Percentiles rank a stretch among this genome's conserved stretches.
These are phyloP conservation scores for Sclerodermus sp. DNA, from an alignment of 2,888 invertebrate genomes.

Conservation along the genomic window DNA sequence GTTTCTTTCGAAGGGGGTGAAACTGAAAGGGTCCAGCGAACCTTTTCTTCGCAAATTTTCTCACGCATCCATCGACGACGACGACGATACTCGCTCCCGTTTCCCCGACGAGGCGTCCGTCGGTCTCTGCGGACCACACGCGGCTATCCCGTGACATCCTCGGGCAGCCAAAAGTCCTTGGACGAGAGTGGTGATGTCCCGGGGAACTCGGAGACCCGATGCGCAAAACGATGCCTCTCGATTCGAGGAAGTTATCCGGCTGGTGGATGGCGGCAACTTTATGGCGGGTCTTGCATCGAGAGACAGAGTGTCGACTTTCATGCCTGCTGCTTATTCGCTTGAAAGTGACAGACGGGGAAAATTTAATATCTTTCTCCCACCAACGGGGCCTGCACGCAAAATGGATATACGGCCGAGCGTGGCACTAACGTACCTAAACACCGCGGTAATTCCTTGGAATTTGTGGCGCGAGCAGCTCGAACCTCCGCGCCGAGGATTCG, in stretches of 20 bases:
- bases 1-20: too few species aligned
- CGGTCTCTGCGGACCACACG: too few species aligned
- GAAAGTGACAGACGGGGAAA: conserved; percentile 22
- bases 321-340: conserved; percentile 21
- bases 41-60: too few species aligned
- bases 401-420: conserved; percentile 21
- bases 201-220: too few species aligned
- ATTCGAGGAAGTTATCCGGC: conserved; percentile 16
- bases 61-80: too few species aligned
- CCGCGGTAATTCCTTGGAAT: conserved; percentile 12
- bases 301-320: conserved; percentile 25
- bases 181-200: too few species aligned
- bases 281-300: conserved; percentile 17
- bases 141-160: too few species aligned
- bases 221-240: background rate
- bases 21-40: too few species aligned
- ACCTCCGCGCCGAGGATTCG: background rate
- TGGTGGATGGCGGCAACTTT: conserved; percentile 16
- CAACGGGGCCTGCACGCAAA: conserved; percentile 24
- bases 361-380: conserved; percentile 24
- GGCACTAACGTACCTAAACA: conserved; percentile 18
- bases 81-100: too few species aligned
- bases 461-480: conserved; percentile 1
- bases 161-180: too few species aligned
- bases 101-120: too few species aligned